phyloP scores from a whole-genome alignment of 2,797 vertebrate genomes.

The Eurystomus glaucurus region DNA sequence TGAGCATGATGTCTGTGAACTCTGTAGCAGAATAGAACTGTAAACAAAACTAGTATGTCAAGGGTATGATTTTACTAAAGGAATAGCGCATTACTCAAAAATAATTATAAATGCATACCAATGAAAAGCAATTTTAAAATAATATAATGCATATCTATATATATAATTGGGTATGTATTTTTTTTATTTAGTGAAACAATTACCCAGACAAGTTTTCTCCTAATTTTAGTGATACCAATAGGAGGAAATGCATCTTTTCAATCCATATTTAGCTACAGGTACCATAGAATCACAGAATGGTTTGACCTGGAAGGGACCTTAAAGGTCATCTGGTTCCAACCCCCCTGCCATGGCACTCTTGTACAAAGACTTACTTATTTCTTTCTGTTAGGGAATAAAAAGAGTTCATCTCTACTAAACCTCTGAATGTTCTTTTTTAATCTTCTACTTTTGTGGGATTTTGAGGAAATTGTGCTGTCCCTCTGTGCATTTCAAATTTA shows the following conservation, averaged over 20 bases:
- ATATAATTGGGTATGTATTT: background rate
- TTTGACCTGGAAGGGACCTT: background rate
- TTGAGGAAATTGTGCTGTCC: background rate
- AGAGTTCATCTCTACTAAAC: background rate
- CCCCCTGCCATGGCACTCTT: background rate
- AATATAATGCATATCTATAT: background rate
- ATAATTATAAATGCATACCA: background rate
- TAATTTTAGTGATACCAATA: background rate
- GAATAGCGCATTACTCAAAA: background rate
- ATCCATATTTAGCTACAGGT: background rate
- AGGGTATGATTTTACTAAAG: background rate
- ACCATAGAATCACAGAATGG: background rate
- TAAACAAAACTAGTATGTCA: background rate
- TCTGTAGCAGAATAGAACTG: background rate
- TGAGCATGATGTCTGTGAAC: background rate
- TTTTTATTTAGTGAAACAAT: background rate
- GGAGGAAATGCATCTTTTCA: background rate
- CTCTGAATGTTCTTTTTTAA: background rate
- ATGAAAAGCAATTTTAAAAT: background rate
- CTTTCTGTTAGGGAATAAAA: background rate
- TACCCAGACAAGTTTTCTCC: background rate
- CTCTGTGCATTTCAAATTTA: slow-evolving; percentile 20
- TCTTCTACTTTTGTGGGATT: background rate
- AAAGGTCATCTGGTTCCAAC: background rate
- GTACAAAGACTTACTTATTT: background rate